Percentiles rank a stretch among this genome's conserved stretches.
These are phyloP conservation scores for Prinia subflava DNA, from an alignment of 2,113 vertebrate species.

Conservation along the genomic window DNA sequence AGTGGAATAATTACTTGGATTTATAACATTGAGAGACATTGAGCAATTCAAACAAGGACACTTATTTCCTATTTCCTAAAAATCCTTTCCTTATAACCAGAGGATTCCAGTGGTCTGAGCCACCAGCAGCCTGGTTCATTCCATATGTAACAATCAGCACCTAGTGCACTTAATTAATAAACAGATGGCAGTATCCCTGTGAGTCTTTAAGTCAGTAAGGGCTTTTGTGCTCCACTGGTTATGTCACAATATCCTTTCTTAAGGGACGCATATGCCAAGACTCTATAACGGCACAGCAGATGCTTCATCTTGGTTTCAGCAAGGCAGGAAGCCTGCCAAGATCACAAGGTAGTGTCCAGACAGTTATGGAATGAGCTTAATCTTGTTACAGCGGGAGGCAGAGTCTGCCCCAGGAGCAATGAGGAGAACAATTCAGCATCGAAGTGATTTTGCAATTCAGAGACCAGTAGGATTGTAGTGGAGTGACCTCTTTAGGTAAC, in stretches of 20 bases:
- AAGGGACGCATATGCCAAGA: background rate
- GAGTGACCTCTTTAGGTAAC: background rate
- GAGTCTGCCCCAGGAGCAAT: background rate
- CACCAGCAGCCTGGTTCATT: background rate
- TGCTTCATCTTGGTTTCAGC: constrained; percentile 1
- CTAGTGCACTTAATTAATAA: constrained; percentile 26
- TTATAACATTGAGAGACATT: background rate
- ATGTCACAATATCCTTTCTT: constrained; percentile 46
- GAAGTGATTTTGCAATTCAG: background rate
- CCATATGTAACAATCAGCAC: background rate
- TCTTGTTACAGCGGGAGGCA: background rate
- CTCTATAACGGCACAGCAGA: background rate
- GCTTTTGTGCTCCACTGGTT: constrained; percentile 40
- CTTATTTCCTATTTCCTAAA: background rate
- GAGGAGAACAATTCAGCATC: background rate
- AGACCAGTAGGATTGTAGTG: background rate
- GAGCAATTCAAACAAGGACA: background rate
- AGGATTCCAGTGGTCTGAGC: background rate
- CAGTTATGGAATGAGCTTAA: constrained; percentile 22
- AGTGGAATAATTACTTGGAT: background rate
- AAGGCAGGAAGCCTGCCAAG: background rate
- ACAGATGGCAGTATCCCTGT: constrained; percentile 27
- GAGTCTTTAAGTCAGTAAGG: constrained; percentile 17
- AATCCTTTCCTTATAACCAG: background rate
- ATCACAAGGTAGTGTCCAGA: constrained; percentile 16